These are phyloP conservation scores for Leucoma salicis DNA, from an alignment of 2,888 invertebrate genomes.

Conservation along the genomic window DNA sequence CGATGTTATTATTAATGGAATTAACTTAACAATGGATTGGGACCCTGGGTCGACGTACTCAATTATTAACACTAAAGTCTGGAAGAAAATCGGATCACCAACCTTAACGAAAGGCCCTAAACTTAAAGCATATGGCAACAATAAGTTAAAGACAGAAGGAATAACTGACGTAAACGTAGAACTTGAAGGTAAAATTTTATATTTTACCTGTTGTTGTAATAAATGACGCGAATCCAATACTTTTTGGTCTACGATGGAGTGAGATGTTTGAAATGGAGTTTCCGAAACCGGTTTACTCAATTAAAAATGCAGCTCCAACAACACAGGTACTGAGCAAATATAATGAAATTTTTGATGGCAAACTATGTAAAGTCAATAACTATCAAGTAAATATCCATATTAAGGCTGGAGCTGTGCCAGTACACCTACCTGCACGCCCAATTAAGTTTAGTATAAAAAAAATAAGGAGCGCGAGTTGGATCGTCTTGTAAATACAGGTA, in stretches of 20 bases:
- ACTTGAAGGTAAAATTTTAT: not conserved
- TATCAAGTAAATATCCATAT: constrained; percentile 5
- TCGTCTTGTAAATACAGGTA: not conserved
- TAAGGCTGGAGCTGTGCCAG: not conserved
- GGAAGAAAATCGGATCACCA: too few species aligned
- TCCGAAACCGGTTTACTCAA: constrained; percentile 2
- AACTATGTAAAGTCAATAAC: constrained; percentile 9
- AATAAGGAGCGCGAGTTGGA: constrained; percentile 10
- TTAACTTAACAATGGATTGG: too few species aligned
- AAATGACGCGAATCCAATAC: not conserved
- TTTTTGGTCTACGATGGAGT: constrained; percentile 13
- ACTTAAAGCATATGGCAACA: not conserved
- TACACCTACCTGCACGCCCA: not conserved
- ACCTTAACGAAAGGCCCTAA: not conserved
- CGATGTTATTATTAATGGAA: too few species aligned
- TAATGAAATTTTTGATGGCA: constrained; percentile 7
- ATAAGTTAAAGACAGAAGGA: constrained; percentile 5
- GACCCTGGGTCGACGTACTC: too few species aligned
- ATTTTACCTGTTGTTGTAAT: constrained; percentile 9
- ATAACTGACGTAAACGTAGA: constrained; percentile 9
- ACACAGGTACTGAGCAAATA: too few species aligned
- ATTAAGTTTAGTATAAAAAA: constrained; percentile 5
- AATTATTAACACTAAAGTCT: too few species aligned
- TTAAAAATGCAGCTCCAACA: too few species aligned
- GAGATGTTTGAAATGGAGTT: constrained; percentile 9